Percentiles rank a stretch among this genome's conserved stretches.
These are phyloP conservation scores for Vulpes ferrilata DNA, from an alignment of 2,113 vertebrate species.

Conservation along the genomic window DNA sequence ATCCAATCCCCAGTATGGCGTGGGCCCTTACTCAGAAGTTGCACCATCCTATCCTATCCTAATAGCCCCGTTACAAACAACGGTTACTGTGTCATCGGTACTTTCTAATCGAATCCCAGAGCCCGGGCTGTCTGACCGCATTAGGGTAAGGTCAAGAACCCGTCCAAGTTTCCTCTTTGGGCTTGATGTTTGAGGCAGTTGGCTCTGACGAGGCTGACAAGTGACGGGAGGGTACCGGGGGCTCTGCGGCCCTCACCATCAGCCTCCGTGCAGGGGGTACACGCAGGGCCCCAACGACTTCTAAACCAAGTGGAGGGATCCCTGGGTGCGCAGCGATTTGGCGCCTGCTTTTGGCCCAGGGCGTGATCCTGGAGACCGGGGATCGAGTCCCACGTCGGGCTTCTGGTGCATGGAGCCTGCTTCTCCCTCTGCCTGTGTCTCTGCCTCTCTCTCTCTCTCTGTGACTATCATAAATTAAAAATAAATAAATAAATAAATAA, in stretches of 20 bases:
- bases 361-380: too few relatives aligned
- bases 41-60: neutral
- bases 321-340: too few relatives aligned
- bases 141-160: neutral
- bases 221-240: neutral
- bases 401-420: too few relatives aligned
- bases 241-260: neutral
- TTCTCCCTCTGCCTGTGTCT: too few relatives aligned
- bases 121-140: neutral
- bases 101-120: neutral
- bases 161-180: neutral
- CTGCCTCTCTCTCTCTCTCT: too few relatives aligned
- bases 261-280: too few relatives aligned
- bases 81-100: neutral
- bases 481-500: too few relatives aligned
- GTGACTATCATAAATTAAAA: too few relatives aligned
- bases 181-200: neutral
- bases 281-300: neutral
- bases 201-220: neutral
- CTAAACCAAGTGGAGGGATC: neutral
- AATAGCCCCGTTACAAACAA: neutral
- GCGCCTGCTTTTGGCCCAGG: too few relatives aligned
- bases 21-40: neutral
- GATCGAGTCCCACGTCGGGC: too few relatives aligned
- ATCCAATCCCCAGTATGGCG: too few relatives aligned